phyloP scores from a whole-genome alignment of 2,797 vertebrate species.

The Pampus argenteus region DNA sequence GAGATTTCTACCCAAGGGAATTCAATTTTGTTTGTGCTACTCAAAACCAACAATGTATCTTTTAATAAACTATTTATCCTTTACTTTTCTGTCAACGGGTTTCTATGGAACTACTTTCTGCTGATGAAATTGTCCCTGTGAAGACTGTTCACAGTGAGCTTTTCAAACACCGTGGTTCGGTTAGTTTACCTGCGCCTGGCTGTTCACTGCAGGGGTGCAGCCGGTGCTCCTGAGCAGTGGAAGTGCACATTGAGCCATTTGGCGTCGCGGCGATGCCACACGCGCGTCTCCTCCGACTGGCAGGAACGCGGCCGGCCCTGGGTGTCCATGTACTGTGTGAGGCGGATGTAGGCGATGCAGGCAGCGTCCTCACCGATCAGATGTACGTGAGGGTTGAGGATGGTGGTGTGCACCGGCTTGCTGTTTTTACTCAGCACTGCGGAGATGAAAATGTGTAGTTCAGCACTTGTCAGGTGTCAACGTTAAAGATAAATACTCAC shows the following conservation, averaged over 20 bases:
- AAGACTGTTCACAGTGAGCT: too few relatives aligned
- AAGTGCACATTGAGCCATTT: conserved; percentile 99
- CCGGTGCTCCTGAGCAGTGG: conserved; percentile 99
- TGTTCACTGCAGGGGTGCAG: conserved; percentile 97
- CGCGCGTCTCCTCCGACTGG: conserved; percentile 97
- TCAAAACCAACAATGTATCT: too few relatives aligned
- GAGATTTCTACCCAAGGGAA: too few relatives aligned
- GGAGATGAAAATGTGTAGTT: background rate
- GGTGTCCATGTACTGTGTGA: conserved; percentile 97
- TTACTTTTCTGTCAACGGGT: too few relatives aligned
- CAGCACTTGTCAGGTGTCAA: background rate
- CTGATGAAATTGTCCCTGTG: too few relatives aligned
- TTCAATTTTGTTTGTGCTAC: too few relatives aligned
- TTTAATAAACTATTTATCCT: too few relatives aligned
- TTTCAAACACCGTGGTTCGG: background rate
- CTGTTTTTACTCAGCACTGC: conserved; percentile 98
- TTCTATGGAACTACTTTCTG: too few relatives aligned
- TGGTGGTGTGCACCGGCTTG: conserved; percentile 99
- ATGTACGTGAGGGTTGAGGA: conserved; percentile 98
- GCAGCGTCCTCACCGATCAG: conserved; percentile 98
- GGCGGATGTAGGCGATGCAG: conserved; percentile 98
- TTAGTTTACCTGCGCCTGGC: conserved; percentile 72
- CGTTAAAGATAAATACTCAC: background rate
- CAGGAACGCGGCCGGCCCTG: conserved; percentile 97
- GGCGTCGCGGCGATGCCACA: conserved; percentile 98